phyloP scores from a whole-genome alignment of 2,888 invertebrate species.

The Oxycera nigricornis region DNA sequence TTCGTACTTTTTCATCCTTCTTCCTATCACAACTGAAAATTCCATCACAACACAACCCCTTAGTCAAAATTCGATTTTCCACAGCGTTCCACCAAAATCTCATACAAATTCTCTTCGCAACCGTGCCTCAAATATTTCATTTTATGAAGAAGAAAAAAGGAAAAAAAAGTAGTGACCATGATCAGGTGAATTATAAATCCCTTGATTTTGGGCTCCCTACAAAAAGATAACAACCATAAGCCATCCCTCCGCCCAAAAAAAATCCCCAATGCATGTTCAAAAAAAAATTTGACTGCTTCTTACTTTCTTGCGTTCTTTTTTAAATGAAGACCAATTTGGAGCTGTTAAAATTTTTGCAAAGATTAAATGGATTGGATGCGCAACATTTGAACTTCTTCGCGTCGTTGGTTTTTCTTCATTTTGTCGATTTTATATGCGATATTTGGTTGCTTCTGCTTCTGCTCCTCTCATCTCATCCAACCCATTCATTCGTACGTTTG shows the following conservation, averaged over 20 bases:
- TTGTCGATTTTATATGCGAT: too few relatives aligned
- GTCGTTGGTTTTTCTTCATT: not conserved
- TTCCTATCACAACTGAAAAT: too few relatives aligned
- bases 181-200: slow-evolving; percentile 2
- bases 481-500: too few relatives aligned
- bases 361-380: slow-evolving; percentile 37
- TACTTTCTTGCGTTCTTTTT: slow-evolving; percentile 8
- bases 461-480: not conserved
- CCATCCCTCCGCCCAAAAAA: not conserved
- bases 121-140: too few relatives aligned
- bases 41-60: too few relatives aligned
- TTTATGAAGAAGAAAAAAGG: too few relatives aligned
- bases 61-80: too few relatives aligned
- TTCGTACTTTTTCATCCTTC: too few relatives aligned
- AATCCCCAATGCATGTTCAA: not conserved
- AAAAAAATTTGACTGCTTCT: not conserved
- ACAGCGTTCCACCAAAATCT: too few relatives aligned
- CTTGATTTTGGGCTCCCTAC: not conserved
- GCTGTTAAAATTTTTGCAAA: slow-evolving; percentile 42
- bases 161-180: not conserved
- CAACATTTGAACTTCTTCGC: not conserved
- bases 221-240: not conserved
- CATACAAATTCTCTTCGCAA: too few relatives aligned
- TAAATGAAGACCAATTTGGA: slow-evolving; percentile 41
- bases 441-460: too few relatives aligned